Percentiles rank a stretch among this genome's conserved stretches.
Conservation (phyloP, 2,113 vertebrate genomes). For the Irena cyanogastra region DNA sequence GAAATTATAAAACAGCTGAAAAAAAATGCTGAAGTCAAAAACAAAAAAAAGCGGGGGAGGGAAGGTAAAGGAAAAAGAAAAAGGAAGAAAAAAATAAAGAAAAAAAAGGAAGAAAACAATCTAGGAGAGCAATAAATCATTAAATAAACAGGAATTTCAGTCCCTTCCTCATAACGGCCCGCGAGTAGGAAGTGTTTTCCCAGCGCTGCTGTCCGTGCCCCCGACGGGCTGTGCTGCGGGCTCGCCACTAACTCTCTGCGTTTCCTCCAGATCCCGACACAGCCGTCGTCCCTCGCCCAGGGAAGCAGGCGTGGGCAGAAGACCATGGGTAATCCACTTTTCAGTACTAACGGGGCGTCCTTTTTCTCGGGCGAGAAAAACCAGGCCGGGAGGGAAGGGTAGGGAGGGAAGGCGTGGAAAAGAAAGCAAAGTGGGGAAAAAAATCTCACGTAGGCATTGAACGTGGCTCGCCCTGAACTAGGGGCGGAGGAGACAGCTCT, state of each 20-base stretch:
- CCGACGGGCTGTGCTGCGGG: neutral
- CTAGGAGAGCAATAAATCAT: conserved; percentile 57
- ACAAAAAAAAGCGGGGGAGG: fast-evolving
- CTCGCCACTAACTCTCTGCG: conserved; percentile 4
- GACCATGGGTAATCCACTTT: conserved; percentile 3
- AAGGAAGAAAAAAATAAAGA: fast-evolving
- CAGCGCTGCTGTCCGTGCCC: neutral
- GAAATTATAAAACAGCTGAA: neutral
- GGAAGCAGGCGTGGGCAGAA: conserved; percentile 1
- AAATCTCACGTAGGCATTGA: conserved; percentile 22
- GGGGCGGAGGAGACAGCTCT: neutral
- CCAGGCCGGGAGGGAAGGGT: neutral
- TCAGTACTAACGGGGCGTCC: neutral
- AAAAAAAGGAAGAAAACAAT: neutral
- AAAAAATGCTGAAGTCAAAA: neutral
- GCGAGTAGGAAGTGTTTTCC: conserved; percentile 26
- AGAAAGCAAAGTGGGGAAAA: neutral
- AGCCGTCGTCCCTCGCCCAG: neutral
- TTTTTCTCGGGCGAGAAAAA: neutral
- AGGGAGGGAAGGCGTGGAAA: neutral
- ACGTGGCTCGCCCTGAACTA: neutral
- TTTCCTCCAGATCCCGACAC: conserved; percentile 43
- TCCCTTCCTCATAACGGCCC: conserved; percentile 33
- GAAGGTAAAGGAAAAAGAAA: neutral
- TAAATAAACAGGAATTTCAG: conserved; percentile 63